Evolutionary conservation across 2,888 invertebrate genomes (phyloP).

Genomic region (Heliconius ethilla): DNA sequence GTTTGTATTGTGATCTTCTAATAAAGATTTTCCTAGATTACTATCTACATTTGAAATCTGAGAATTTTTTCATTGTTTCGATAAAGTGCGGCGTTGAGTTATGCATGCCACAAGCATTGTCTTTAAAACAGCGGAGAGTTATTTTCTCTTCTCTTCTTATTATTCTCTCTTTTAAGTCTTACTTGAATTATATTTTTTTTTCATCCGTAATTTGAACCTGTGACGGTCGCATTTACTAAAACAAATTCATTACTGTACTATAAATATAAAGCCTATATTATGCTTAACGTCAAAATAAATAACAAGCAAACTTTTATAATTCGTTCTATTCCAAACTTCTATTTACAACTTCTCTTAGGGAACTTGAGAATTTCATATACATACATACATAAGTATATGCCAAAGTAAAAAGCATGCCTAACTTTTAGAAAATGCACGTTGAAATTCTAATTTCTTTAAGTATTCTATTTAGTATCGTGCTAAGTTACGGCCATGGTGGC

Average conservation of each 20-base stretch:
- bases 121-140: no score
- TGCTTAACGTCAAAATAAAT: slow-evolving; percentile 25
- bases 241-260: not conserved
- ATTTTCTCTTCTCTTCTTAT: no score
- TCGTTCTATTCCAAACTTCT: slow-evolving; percentile 9
- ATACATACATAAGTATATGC: not conserved
- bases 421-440: not conserved
- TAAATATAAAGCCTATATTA: not conserved
- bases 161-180: no score
- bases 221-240: not conserved
- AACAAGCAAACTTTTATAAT: slow-evolving; percentile 30
- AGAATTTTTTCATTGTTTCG: not conserved
- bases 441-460: not conserved
- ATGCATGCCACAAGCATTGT: not conserved
- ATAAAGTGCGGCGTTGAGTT: not conserved
- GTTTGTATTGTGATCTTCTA: not conserved
- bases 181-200: not conserved
- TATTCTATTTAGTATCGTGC: no score
- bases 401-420: no score
- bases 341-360: not conserved
- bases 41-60: not conserved
- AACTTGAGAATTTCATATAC: slow-evolving; percentile 4
- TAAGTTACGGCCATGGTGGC: no score
- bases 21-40: not conserved
- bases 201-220: not conserved